Evolutionary conservation across 2,888 invertebrate genomes (phyloP).

Genomic region (Allolobophora icterica): DNA sequence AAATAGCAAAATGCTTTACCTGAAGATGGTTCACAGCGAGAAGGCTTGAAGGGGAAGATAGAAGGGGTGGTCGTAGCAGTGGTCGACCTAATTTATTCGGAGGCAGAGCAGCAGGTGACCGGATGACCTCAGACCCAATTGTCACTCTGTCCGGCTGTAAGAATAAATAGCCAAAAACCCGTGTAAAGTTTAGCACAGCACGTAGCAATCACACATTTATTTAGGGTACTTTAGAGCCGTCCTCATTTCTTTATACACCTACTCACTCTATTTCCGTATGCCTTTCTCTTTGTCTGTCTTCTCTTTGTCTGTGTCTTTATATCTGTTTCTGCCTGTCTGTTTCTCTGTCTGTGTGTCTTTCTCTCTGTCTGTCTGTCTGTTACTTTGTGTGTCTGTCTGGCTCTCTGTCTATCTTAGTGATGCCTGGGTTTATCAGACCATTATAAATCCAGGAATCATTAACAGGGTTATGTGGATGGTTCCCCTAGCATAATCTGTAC

Average conservation of each 20-base stretch:
- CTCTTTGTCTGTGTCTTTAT: not conserved
- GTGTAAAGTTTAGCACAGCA: not conserved
- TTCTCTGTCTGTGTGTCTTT: not conserved
- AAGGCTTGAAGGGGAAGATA: not conserved
- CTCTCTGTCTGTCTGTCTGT: no score
- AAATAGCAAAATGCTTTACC: not conserved
- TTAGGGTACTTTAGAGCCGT: not conserved
- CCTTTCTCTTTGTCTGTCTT: not conserved
- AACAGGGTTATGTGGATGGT: no score
- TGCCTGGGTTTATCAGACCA: no score
- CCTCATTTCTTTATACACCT: not conserved
- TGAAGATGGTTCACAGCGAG: not conserved
- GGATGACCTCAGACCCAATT: not conserved
- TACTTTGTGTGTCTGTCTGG: not conserved
- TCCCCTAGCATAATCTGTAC: no score
- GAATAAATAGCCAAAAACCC: not conserved
- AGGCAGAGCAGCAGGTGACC: slow-evolving; percentile 6
- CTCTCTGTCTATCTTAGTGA: not conserved
- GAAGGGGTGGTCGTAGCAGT: not conserved
- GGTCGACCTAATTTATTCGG: not conserved
- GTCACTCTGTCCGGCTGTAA: not conserved
- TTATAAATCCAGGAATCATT: no score
- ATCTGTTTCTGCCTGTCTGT: not conserved
- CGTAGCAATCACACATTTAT: not conserved
- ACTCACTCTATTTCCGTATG: no score